Evolutionary conservation across 2,113 vertebrate genomes (phyloP).

Genomic region (Corvus cornix): DNA sequence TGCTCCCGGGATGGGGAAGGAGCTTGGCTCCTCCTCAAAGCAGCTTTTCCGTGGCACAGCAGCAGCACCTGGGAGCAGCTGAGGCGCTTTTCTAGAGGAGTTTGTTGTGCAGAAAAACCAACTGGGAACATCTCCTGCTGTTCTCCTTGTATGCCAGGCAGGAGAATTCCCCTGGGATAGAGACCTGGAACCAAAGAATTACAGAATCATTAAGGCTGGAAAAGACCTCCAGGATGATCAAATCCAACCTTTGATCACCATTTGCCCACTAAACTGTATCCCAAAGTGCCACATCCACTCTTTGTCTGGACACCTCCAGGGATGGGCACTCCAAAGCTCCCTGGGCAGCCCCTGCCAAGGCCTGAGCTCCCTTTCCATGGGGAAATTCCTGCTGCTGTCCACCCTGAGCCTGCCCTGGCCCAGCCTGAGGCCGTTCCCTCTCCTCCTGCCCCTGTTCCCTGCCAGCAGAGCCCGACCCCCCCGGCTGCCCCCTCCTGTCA

Average conservation of each 20-base stretch:
- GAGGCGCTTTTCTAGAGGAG: neutral
- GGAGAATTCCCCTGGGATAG: neutral
- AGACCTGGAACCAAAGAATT: neutral
- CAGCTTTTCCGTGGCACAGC: too few species aligned
- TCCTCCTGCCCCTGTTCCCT: too few species aligned
- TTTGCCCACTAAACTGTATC: neutral
- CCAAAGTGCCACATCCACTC: neutral
- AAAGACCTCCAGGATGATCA: neutral
- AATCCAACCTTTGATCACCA: neutral
- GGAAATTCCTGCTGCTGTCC: too few species aligned
- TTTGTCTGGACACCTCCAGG: neutral
- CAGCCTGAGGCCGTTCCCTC: neutral
- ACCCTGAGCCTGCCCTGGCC: neutral
- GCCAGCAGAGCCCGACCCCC: too few species aligned
- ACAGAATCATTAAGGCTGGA: neutral
- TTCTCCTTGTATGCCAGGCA: neutral
- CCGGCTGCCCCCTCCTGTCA: neutral
- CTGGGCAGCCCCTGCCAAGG: neutral
- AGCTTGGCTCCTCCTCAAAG: accelerated
- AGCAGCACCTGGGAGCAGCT: neutral
- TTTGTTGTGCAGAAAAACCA: neutral
- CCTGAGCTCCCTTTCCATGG: too few species aligned
- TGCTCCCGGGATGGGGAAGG: neutral
- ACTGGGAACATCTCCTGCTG: accelerated
- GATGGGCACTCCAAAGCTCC: neutral